A percentile compares a stretch with the other conserved stretches of the same genome.
phyloP scores from a whole-genome alignment of 2,797 vertebrate species.

The Peromyscus eremicus region DNA sequence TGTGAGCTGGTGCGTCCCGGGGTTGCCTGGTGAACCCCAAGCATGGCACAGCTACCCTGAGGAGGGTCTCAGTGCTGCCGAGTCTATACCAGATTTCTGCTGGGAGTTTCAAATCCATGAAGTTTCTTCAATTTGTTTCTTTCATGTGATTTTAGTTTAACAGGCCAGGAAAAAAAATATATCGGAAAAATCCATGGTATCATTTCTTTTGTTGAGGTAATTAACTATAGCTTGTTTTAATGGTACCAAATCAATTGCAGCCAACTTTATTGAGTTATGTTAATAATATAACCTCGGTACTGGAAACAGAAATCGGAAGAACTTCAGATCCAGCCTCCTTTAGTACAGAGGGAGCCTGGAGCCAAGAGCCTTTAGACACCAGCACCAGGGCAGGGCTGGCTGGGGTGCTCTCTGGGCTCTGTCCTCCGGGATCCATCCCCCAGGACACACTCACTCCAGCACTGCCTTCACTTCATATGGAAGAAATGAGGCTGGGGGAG shows the following conservation, averaged over 20 bases:
- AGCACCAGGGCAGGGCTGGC: background rate
- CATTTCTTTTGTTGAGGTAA: background rate
- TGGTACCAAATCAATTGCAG: background rate
- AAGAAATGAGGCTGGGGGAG: background rate
- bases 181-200: background rate
- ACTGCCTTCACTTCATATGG: fast-evolving
- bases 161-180: background rate
- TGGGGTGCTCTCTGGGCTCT: background rate
- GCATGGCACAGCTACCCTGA: fast-evolving
- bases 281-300: background rate
- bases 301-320: background rate
- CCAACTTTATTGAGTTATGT: background rate
- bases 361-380: fast-evolving
- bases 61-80: fast-evolving
- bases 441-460: fast-evolving
- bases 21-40: fast-evolving
- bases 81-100: background rate
- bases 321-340: background rate
- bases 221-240: background rate
- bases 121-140: background rate
- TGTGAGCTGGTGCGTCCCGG: too few relatives aligned
- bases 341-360: background rate
- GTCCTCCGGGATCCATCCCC: too few relatives aligned
- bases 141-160: background rate
- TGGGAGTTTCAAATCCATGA: background rate